Base-by-base conservation (phyloP, 2,113 vertebrate species). In the Raja brachyura region DNA sequence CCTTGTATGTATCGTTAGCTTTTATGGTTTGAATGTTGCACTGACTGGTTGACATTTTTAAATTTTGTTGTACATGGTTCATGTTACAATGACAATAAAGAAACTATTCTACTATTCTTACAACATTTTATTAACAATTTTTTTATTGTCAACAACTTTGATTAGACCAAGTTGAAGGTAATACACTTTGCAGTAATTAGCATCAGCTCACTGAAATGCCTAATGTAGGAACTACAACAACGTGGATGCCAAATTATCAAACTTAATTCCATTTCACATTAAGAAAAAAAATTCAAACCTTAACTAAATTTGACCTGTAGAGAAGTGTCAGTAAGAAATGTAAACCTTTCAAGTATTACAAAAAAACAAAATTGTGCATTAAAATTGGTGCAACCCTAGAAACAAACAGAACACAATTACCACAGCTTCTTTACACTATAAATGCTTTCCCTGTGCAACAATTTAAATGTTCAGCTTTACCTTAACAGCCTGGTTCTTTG, bases 401-500 rank as follows among this genome's bases (percentile, higher is more conserved):
- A 85, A 85, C 54, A n/a, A 28, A 28, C 25, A 11, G 48, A 83
- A 54, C 39, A 81, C 20, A 59, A 59, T 28, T 7, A 28, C 79
- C 25, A 31, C 54, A 28, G 54, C 4, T 79, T 56, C 48, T 83
- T 33, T 14, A 9, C 31, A 59, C 28, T 85, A n/a, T n/a, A 61
- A 61, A 85, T 61, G 25, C 7, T 54, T 7, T 8, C 48, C 10
- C 2, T 10, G 13, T 4, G n/a, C 39, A 61, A 11, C 4, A 28
- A 5, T 85, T 85, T 59, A 56, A 25, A n/a, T 10, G 13, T 83
- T 70, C 13, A 93, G 90, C 78, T 95, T 96, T 94, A 99, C 99
- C 97, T 99, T 99, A 61, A 98, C 97, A 0, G 97, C 98, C 94
- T 99, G 99, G 96, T 98, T 99, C 96, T 99, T 99, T 14, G 98